Conservation (phyloP, 2,888 invertebrate genomes). For the Muscina levida region DNA sequence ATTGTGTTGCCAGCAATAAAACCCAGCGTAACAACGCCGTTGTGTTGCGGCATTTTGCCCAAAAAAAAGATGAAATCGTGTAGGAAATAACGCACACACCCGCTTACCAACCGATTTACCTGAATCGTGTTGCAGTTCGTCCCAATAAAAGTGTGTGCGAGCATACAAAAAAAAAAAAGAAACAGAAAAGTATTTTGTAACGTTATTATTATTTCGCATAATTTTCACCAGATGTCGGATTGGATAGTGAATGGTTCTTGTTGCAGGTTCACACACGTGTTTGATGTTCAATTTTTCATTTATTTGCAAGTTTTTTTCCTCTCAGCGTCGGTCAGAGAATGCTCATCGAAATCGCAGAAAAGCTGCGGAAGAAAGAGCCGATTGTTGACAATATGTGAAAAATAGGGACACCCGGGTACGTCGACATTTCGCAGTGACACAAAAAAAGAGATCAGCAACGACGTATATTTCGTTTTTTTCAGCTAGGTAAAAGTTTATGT, state of each 20-base stretch:
- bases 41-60: too few species aligned
- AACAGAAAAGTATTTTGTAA: conserved; percentile 31
- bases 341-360: not conserved
- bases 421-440: conserved; percentile 20
- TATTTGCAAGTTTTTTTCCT: conserved; percentile 28
- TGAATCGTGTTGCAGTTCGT: conserved; percentile 8
- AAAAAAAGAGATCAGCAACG: conserved; percentile 42
- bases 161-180: too few species aligned
- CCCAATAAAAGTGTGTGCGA: not conserved
- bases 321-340: not conserved
- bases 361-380: not conserved
- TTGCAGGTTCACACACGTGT: conserved; percentile 29
- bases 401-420: not conserved
- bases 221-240: conserved; percentile 54
- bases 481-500: conserved; percentile 40
- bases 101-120: conserved; percentile 19
- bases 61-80: too few species aligned
- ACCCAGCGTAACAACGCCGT: too few species aligned
- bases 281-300: conserved; percentile 46
- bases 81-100: conserved; percentile 3
- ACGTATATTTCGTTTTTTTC: conserved; percentile 21
- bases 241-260: conserved; percentile 11
- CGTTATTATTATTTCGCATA: conserved; percentile 54
- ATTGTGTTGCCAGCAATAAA: conserved; percentile 22
- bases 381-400: not conserved